Evolutionary conservation across 1,140 invertebrate genomes (phyloP).

Genomic region (Zaprionus inermis): DNA sequence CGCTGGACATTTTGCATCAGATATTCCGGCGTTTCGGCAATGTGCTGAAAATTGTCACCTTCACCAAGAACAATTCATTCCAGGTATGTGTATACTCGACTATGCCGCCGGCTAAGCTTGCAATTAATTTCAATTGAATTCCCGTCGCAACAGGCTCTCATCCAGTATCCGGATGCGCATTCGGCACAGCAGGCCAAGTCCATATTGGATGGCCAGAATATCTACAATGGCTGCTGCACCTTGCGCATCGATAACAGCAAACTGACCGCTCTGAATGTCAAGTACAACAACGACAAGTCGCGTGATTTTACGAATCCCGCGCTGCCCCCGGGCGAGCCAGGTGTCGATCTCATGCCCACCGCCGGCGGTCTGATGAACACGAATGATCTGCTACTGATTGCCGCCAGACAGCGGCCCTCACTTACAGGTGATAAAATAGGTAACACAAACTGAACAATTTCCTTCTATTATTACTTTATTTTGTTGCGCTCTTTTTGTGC

Average conservation of each 20-base stretch:
- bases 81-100: slow-evolving; percentile 83
- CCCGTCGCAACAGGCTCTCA: slow-evolving; percentile 90
- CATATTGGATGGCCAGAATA: slow-evolving; percentile 98
- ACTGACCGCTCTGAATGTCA: slow-evolving; percentile 98
- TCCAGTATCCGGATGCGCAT: slow-evolving; percentile 98
- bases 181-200: slow-evolving; percentile 98
- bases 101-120: not conserved
- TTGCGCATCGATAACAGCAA: slow-evolving; percentile 99
- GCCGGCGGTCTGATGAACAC: slow-evolving; percentile 87
- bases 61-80: slow-evolving; percentile 99
- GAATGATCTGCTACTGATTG: slow-evolving; percentile 88
- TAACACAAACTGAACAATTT: slow-evolving; percentile 82
- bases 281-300: slow-evolving; percentile 99
- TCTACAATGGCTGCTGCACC: slow-evolving; percentile 99
- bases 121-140: not conserved
- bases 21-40: slow-evolving; percentile 99
- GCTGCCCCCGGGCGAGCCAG: slow-evolving; percentile 96
- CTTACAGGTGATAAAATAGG: slow-evolving; percentile 86
- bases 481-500: slow-evolving; percentile 24
- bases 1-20: slow-evolving; percentile 97
- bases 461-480: slow-evolving; percentile 65
- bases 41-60: slow-evolving; percentile 99
- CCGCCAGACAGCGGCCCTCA: slow-evolving; percentile 87
- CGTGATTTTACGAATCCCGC: slow-evolving; percentile 99
- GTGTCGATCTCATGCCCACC: slow-evolving; percentile 87